A percentile compares a stretch with the other conserved stretches of the same genome.
Evolutionary conservation across 1,140 invertebrate genomes (phyloP).

Genomic region (Orussus abietinus): DNA sequence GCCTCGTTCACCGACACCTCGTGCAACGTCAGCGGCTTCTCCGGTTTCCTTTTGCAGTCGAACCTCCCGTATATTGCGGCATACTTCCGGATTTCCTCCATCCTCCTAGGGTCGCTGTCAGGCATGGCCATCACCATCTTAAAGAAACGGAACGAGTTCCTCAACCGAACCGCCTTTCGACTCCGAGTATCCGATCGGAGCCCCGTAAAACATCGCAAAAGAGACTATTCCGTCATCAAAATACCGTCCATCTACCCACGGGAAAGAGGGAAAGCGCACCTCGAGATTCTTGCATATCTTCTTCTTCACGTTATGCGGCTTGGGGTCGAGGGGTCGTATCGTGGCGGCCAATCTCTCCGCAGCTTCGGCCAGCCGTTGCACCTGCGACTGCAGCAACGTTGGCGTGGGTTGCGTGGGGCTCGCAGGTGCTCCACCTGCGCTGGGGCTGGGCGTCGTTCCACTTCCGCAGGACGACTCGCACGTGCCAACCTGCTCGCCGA

Average conservation of each 20-base stretch:
- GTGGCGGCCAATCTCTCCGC: slow-evolving; percentile 79
- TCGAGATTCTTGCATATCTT: slow-evolving; percentile 90
- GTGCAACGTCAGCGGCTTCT: slow-evolving; percentile 93
- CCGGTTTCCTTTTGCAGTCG: slow-evolving; percentile 92
- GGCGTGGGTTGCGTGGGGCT: slow-evolving; percentile 70
- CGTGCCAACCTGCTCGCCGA: slow-evolving; percentile 47
- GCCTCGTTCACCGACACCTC: slow-evolving; percentile 98
- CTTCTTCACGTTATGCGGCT: slow-evolving; percentile 87
- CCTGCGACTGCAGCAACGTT: slow-evolving; percentile 76
- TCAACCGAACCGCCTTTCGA: too few relatives aligned
- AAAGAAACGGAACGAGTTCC: too few relatives aligned
- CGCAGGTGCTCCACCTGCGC: slow-evolving; percentile 48
- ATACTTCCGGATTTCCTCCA: slow-evolving; percentile 94
- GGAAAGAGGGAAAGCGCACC: too few relatives aligned
- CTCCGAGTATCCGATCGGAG: too few relatives aligned
- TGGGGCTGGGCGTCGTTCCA: slow-evolving; percentile 45
- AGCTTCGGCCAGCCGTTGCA: slow-evolving; percentile 75
- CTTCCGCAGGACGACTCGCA: slow-evolving; percentile 49
- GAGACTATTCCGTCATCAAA: too few relatives aligned
- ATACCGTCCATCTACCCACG: too few relatives aligned
- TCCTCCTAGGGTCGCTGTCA: slow-evolving; percentile 79
- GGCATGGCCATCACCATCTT: slow-evolving; percentile 84
- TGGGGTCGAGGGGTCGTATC: slow-evolving; percentile 81
- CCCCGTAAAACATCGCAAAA: too few relatives aligned
- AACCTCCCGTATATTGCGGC: slow-evolving; percentile 95